Percentiles rank a stretch among this genome's conserved stretches.
phyloP scores from a whole-genome alignment of 1,140 invertebrate species.

The Nasonia vitripennis region DNA sequence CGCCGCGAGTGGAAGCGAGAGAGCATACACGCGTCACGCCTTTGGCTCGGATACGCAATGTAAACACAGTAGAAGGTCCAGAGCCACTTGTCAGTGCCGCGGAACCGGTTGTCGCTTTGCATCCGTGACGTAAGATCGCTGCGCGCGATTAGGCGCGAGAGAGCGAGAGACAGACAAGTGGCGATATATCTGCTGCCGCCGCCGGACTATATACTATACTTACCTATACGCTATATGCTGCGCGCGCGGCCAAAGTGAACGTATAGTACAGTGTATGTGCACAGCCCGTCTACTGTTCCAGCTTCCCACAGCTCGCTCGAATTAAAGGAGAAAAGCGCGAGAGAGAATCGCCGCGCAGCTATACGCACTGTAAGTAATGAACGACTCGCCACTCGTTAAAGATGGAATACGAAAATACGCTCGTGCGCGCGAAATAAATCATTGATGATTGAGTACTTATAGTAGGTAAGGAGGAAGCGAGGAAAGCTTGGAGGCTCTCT shows the following conservation, averaged over 20 bases:
- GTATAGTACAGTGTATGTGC: background rate
- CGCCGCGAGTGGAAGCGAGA: background rate
- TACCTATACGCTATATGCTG: background rate
- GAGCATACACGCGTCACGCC: conserved; percentile 13
- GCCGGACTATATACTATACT: too few relatives aligned
- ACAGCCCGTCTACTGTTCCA: background rate
- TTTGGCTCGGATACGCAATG: conserved; percentile 53
- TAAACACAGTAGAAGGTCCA: conserved; percentile 60
- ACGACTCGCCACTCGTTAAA: too few relatives aligned
- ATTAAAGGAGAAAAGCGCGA: too few relatives aligned
- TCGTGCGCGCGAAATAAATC: background rate
- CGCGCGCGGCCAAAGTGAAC: background rate
- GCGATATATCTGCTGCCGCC: conserved; percentile 24
- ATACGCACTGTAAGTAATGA: too few relatives aligned
- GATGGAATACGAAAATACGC: too few relatives aligned
- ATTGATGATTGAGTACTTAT: background rate
- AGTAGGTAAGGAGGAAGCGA: background rate
- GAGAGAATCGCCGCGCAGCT: too few relatives aligned
- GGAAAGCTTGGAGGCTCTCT: background rate
- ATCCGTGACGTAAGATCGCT: conserved; percentile 67
- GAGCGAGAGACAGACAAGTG: conserved; percentile 37
- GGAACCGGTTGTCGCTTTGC: conserved; percentile 69
- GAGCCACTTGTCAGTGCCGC: conserved; percentile 47
- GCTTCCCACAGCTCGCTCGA: too few relatives aligned
- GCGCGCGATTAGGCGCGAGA: conserved; percentile 27